phyloP scores from a whole-genome alignment of 2,113 vertebrate genomes.

The Periophthalmus modestus region DNA sequence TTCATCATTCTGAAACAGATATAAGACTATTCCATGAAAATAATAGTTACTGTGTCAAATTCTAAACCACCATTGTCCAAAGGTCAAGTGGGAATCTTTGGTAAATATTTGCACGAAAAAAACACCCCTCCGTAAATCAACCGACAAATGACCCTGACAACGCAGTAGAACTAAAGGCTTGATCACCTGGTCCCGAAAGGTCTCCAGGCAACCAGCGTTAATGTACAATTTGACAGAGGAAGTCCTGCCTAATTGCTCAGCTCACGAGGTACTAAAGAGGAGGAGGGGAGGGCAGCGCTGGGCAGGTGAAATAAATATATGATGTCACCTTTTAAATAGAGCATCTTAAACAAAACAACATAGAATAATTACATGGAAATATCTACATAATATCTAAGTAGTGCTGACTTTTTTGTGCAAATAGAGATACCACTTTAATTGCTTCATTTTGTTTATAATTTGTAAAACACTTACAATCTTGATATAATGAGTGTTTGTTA shows the following conservation, averaged over 20 bases:
- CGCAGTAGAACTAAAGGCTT: conserved; percentile 8
- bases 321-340: too few species aligned
- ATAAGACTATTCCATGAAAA: not conserved
- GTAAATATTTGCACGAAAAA: not conserved
- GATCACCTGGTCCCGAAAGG: conserved; percentile 48
- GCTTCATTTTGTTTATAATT: too few species aligned
- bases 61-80: not conserved
- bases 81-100: not conserved
- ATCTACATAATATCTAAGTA: too few species aligned
- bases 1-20: too few species aligned
- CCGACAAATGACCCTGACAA: not conserved
- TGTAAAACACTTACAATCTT: too few species aligned
- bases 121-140: not conserved
- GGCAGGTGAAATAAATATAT: not conserved
- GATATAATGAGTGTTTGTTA: too few species aligned
- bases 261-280: conserved; percentile 10
- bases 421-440: too few species aligned
- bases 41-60: not conserved
- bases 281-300: not conserved
- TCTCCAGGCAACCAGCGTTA: conserved; percentile 66
- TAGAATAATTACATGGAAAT: too few species aligned
- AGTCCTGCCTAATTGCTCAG: conserved; percentile 32
- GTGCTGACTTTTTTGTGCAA: too few species aligned
- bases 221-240: conserved; percentile 26
- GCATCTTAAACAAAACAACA: too few species aligned